These are phyloP conservation scores for Monochamus alternatus DNA, from an alignment of 2,888 invertebrate genomes.

Conservation along the genomic window DNA sequence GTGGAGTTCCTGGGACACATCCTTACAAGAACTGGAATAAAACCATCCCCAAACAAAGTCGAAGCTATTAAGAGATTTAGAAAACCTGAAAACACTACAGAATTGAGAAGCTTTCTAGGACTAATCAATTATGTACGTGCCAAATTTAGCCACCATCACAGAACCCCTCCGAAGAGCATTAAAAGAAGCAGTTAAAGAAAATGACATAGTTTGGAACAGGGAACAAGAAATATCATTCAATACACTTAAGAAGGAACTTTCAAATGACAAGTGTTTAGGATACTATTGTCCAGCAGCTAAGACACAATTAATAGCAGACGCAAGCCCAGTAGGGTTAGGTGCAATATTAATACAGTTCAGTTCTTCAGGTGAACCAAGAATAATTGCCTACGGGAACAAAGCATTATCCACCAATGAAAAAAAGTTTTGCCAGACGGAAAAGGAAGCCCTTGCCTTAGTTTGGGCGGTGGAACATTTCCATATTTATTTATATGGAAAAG, in stretches of 20 bases:
- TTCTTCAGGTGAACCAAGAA: constrained; percentile 36
- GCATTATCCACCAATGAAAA: constrained; percentile 47
- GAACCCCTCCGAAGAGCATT: constrained; percentile 57
- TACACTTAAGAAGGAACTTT: constrained; percentile 35
- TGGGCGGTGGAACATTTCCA: neutral
- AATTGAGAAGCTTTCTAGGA: neutral
- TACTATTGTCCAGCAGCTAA: neutral
- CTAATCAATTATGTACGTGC: constrained; percentile 39
- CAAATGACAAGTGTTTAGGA: neutral
- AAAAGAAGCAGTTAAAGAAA: constrained; percentile 56
- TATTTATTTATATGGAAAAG: neutral
- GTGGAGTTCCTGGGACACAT: neutral
- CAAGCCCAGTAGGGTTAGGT: constrained; percentile 52
- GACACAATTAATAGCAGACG: constrained; percentile 9
- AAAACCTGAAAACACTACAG: neutral
- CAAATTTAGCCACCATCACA: constrained; percentile 50
- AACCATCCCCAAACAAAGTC: neutral
- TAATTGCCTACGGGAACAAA: constrained; percentile 55
- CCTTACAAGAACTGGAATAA: neutral
- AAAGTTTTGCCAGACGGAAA: neutral
- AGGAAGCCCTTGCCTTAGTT: neutral
- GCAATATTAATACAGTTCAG: constrained; percentile 53
- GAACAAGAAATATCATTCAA: constrained; percentile 38
- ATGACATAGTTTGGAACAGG: constrained; percentile 48
- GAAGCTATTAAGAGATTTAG: neutral